phyloP scores from a whole-genome alignment of 2,888 invertebrate genomes.

The Stramonita haemastoma region DNA sequence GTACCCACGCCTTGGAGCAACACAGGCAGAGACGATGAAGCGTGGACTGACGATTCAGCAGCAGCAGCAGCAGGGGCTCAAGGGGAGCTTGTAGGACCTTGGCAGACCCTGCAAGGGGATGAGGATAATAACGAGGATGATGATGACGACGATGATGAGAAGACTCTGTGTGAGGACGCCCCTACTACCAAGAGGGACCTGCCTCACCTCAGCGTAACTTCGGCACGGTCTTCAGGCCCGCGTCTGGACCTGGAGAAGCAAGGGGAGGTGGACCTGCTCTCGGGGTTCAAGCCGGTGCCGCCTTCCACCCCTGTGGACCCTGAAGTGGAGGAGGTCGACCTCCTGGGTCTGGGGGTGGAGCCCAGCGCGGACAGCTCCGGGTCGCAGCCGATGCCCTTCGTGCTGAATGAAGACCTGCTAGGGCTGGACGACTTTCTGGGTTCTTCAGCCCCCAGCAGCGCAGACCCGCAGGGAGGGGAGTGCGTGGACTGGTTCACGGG shows the following conservation, averaged over 20 bases:
- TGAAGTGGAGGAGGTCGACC: conserved; percentile 9
- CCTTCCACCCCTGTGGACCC: conserved; percentile 15
- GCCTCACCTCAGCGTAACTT: background rate
- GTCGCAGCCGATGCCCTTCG: background rate
- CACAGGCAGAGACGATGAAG: conserved; percentile 43
- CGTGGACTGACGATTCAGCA: background rate
- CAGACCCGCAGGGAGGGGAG: conserved; percentile 6
- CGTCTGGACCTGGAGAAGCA: background rate
- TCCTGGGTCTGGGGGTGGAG: conserved; percentile 1
- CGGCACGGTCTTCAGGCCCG: background rate
- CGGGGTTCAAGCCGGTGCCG: background rate
- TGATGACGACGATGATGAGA: background rate
- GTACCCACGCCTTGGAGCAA: conserved; percentile 47
- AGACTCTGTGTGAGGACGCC: too few species aligned
- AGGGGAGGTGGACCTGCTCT: background rate
- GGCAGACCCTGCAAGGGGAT: background rate
- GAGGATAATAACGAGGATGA: background rate
- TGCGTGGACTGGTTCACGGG: conserved; percentile 52
- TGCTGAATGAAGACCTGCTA: conserved; percentile 10
- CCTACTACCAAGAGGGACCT: background rate
- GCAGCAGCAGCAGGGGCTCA: background rate
- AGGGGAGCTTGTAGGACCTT: background rate
- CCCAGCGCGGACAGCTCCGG: background rate
- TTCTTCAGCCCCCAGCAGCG: background rate
- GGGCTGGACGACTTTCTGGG: conserved; percentile 17